Conservation (phyloP, 2,888 invertebrate genomes). For the Mimachlamys varia region DNA sequence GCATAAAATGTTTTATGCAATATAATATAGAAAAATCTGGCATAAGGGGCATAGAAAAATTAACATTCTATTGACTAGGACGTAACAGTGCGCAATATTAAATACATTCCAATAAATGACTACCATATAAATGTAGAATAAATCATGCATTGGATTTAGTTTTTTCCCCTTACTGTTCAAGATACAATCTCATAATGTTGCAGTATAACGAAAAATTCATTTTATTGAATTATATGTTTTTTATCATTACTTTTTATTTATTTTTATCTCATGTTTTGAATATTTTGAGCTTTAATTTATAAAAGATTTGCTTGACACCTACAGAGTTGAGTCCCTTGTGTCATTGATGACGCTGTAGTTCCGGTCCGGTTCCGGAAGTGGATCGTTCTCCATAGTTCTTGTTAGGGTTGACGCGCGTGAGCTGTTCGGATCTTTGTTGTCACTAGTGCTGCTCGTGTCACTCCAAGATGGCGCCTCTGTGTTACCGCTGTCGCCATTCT, state of each 20-base stretch:
- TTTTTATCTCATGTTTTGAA: not conserved
- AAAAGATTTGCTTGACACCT: not conserved
- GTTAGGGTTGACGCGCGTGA: constrained; percentile 53
- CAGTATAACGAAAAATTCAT: too few species aligned
- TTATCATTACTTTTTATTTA: not conserved
- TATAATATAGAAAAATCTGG: too few species aligned
- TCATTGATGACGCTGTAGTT: constrained; percentile 42
- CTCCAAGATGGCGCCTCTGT: constrained; percentile 55
- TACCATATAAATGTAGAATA: too few species aligned
- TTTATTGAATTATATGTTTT: too few species aligned
- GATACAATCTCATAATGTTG: too few species aligned
- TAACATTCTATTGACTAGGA: too few species aligned
- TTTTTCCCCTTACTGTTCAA: too few species aligned
- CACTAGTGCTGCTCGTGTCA: constrained; percentile 66
- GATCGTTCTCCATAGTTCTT: constrained; percentile 44
- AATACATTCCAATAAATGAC: too few species aligned
- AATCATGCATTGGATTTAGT: too few species aligned
- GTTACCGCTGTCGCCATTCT: constrained; percentile 53
- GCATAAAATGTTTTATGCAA: too few species aligned
- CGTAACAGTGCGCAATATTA: too few species aligned
- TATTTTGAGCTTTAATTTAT: not conserved
- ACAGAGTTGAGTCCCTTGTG: constrained; percentile 11
- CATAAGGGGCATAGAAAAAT: too few species aligned
- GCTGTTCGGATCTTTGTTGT: constrained; percentile 59
- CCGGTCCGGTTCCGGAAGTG: constrained; percentile 49